These are phyloP conservation scores for Perithous albicinctus DNA, from an alignment of 2,888 invertebrate genomes.

Conservation along the genomic window DNA sequence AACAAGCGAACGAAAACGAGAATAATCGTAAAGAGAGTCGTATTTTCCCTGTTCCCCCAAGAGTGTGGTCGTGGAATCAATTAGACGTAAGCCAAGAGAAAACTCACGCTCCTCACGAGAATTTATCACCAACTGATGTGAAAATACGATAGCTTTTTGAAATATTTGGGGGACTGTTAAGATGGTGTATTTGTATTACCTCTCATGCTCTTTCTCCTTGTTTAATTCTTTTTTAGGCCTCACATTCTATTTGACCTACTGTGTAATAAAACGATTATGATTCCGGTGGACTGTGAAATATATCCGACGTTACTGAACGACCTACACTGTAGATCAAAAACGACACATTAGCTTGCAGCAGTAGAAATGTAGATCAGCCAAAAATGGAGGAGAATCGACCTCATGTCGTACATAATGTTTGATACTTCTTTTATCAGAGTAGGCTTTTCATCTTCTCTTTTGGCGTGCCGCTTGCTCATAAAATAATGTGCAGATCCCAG, in stretches of 20 bases:
- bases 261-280: too few relatives aligned
- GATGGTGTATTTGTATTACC: not conserved
- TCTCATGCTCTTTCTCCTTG: too few relatives aligned
- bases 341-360: not conserved
- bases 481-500: not conserved
- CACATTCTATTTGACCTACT: too few relatives aligned
- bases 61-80: constrained; percentile 50
- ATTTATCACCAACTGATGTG: constrained; percentile 3
- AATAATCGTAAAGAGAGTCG: constrained; percentile 53
- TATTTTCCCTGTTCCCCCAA: not conserved
- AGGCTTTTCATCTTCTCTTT: not conserved
- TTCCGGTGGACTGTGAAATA: not conserved
- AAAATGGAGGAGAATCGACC: not conserved
- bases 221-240: too few relatives aligned
- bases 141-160: not conserved
- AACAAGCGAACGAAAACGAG: constrained; percentile 7
- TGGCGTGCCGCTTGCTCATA: not conserved
- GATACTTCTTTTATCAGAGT: not conserved
- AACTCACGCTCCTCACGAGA: constrained; percentile 1
- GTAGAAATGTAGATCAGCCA: not conserved
- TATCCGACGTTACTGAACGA: not conserved
- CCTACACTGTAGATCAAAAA: not conserved
- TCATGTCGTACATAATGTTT: not conserved
- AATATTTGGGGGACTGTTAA: constrained; percentile 34
- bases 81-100: constrained; percentile 30